Conservation (phyloP, 92 coral and sea anemone species). For the Paragorgia papillata region DNA sequence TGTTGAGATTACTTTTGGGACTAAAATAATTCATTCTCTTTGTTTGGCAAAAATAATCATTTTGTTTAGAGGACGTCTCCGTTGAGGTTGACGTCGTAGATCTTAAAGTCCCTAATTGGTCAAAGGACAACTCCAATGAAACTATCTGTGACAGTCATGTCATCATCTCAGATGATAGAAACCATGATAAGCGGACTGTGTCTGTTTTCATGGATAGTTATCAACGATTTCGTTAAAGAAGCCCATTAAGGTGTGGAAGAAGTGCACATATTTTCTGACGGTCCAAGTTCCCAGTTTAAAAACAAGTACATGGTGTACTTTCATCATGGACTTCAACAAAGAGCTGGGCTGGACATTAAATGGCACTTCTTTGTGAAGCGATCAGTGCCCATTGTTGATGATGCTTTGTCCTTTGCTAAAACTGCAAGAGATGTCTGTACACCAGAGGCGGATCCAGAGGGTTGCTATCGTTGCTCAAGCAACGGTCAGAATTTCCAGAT, state of each 20-base stretch:
- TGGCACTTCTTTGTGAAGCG: conserved; percentile 60
- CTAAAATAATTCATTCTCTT: no score
- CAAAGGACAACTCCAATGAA: conserved; percentile 32
- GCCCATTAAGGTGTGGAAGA: conserved; percentile 46
- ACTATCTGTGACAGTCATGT: conserved; percentile 47
- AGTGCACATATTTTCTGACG: conserved; percentile 60
- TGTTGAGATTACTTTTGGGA: no score
- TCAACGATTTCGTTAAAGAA: conserved; percentile 48
- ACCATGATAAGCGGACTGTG: conserved; percentile 55
- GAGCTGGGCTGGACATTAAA: conserved; percentile 4
- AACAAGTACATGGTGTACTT: conserved; percentile 51
- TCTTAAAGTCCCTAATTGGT: no score
- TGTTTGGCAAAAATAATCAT: no score
- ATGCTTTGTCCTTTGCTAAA: conserved; percentile 60
- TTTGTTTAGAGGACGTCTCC: no score
- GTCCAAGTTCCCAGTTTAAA: conserved; percentile 63
- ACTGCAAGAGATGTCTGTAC: conserved; percentile 23
- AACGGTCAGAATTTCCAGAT: no score
- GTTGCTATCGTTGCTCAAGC: no score
- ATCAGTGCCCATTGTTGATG: conserved; percentile 52
- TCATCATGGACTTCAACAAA: conserved; percentile 14
- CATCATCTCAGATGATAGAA: conserved; percentile 49
- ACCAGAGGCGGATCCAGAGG: no score
- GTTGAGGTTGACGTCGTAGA: no score
- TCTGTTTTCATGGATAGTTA: conserved; percentile 52